Evolutionary conservation across 2,797 vertebrate species (phyloP).

Genomic region (Spinibarbus caldwelli): DNA sequence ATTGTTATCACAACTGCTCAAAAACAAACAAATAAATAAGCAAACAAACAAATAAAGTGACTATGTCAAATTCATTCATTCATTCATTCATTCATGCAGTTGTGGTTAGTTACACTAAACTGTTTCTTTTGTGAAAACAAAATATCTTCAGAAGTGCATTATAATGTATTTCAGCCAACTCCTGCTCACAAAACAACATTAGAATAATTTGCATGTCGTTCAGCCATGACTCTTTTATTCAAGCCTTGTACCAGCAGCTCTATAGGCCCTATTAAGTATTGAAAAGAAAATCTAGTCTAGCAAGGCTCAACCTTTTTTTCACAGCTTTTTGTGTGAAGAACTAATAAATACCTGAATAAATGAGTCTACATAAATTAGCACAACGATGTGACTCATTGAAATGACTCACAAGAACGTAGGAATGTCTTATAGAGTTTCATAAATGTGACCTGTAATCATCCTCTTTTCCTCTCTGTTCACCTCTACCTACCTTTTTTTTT

Average conservation of each 20-base stretch:
- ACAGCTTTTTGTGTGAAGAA: not conserved
- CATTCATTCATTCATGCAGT: too few species aligned
- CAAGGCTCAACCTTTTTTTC: not conserved
- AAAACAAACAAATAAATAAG: too few species aligned
- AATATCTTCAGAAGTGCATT: not conserved
- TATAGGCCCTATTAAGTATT: not conserved
- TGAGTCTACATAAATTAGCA: not conserved
- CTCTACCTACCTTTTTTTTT: not conserved
- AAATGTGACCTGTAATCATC: conserved; percentile 5
- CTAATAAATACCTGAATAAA: not conserved
- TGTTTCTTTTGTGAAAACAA: too few species aligned
- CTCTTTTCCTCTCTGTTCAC: not conserved
- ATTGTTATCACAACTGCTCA: too few species aligned
- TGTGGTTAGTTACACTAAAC: too few species aligned
- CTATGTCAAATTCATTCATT: not conserved
- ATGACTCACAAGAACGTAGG: not conserved
- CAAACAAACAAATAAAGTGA: too few species aligned
- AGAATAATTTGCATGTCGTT: not conserved
- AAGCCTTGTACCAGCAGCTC: not conserved
- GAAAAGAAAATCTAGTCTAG: not conserved
- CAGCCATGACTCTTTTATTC: not conserved
- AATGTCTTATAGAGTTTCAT: not conserved
- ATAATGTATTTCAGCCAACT: not conserved
- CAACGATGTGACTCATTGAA: not conserved
- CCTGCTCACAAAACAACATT: not conserved